Base-by-base conservation (phyloP, 1,140 invertebrate genomes). In the Drosophila bipectinata region DNA sequence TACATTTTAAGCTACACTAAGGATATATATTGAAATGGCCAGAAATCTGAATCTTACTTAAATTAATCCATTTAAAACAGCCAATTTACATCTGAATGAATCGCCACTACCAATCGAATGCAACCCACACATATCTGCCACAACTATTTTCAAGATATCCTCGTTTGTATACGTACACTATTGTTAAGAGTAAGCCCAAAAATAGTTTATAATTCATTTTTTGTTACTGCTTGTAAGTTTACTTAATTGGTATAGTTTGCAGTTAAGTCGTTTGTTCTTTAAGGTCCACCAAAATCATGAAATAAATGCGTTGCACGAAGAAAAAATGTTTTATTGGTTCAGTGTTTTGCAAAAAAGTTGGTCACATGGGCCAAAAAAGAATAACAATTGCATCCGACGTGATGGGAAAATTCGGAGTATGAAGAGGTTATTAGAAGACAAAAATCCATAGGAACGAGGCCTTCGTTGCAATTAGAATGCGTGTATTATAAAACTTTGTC, bases 161-260 rank as follows among this genome's bases (percentile, higher is more conserved):
- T 15, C 24, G 9, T 28, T 12, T n/a, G 47, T 58, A 47, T 79
- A 74, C 57, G 53, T 75, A 62, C 41, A 60, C 71, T 55, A 41
- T 81, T 51, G 32, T 79, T 75, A 45, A 53, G 49, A 81, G 69
- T 55, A 60, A 87, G 48, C 47, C 81, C 81, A 85, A 85, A 85
- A 87, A 87, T 85, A 85, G 82, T 64, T 77, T 9, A 52, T 81
- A 87, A 60, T 56, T 61, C 21, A 24, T 18, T 56, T 58, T 24
- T 77, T 74, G 63, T 76, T 79, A 56, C 59, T 67, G 69, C 41
- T 44, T n/a, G 18, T 75, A 82, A 83, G 64, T 60, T 53, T 51
- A 48, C 37, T 73, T 73, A 73, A 63, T 69, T 69, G 66, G 34
- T 34, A 57, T 49, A 69, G 66, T 69, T 69, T 45, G 28, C 51